These are phyloP conservation scores for Athalia circularis DNA, from an alignment of 2,888 invertebrate genomes.

Conservation along the genomic window DNA sequence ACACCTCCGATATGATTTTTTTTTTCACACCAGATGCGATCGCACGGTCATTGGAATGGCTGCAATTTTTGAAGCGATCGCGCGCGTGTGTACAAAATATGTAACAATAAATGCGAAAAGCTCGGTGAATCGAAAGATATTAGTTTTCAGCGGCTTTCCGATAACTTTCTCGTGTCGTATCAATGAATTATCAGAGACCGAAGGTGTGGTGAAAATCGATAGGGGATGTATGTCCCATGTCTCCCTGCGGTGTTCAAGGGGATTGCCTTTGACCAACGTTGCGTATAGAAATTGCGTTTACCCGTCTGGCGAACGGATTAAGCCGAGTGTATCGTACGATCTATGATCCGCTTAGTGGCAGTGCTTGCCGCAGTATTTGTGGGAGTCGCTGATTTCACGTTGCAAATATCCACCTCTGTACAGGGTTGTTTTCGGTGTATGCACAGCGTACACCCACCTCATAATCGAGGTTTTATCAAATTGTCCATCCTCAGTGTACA, in stretches of 20 bases:
- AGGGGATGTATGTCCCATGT: constrained; percentile 43
- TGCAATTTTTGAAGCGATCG: neutral
- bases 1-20: neutral
- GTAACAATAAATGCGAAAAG: no score
- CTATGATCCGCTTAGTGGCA: constrained; percentile 43
- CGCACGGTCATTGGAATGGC: neutral
- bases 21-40: neutral
- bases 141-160: no score
- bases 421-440: no score
- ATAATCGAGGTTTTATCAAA: neutral
- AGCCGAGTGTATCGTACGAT: constrained; percentile 18
- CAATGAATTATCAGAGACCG: constrained; percentile 1
- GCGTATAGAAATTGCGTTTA: constrained; percentile 60
- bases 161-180: neutral
- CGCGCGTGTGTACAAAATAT: no score
- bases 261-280: constrained; percentile 57
- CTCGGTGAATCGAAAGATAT: no score
- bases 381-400: constrained; percentile 18
- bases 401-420: neutral
- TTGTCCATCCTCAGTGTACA: neutral
- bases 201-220: constrained; percentile 46
- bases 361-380: constrained; percentile 11
- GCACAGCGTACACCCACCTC: neutral
- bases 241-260: neutral
- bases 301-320: constrained; percentile 51